These are phyloP conservation scores for Silurus aristotelis DNA, from an alignment of 2,797 vertebrate species.

Conservation along the genomic window DNA sequence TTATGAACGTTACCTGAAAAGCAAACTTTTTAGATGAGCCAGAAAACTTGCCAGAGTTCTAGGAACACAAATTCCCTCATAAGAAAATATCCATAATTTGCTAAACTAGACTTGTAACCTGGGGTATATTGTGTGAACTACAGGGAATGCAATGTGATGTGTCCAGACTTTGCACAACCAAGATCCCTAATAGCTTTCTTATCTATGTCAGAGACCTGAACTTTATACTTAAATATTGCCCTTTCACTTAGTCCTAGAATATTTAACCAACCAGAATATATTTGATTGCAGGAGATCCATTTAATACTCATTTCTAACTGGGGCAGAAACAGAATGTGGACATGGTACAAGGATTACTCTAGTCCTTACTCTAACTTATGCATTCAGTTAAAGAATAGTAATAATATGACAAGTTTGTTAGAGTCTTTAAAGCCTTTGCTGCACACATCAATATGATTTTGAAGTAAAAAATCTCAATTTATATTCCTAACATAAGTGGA, in stretches of 20 bases:
- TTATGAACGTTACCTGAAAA: conserved; percentile 12
- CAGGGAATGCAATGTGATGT: neutral
- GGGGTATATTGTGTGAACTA: neutral
- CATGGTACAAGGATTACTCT: neutral
- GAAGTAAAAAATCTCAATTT: neutral
- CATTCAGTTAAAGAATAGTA: neutral
- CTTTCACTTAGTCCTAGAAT: conserved; percentile 20
- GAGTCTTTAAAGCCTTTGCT: neutral
- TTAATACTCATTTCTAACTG: neutral
- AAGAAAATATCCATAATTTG: neutral
- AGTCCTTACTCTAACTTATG: neutral
- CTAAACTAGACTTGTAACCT: neutral
- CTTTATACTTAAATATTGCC: conserved; percentile 19
- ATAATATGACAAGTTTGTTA: neutral
- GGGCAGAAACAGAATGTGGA: neutral
- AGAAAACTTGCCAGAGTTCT: neutral
- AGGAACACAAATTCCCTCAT: neutral
- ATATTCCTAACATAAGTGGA: neutral
- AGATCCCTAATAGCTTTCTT: conserved; percentile 32
- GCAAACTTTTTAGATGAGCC: neutral
- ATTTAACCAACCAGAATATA: conserved; percentile 27
- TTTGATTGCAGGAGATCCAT: conserved; percentile 5
- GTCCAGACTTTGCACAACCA: conserved; percentile 27
- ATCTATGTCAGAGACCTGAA: conserved; percentile 20
- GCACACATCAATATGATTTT: neutral